Evolutionary conservation across 2,888 invertebrate species (phyloP).

Genomic region (Willowsia nigromaculata): DNA sequence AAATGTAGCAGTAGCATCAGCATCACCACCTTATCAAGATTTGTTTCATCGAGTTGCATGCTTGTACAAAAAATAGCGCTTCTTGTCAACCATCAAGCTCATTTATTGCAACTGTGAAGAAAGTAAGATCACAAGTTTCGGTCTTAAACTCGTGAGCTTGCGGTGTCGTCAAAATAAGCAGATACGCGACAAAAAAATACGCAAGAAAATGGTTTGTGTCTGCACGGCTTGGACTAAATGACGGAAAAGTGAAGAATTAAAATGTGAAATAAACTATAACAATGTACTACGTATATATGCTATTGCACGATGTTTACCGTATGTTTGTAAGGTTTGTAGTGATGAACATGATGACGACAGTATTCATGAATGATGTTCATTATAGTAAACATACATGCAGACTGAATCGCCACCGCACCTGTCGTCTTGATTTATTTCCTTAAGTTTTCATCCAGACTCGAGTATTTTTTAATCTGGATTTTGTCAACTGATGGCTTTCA

Average conservation of each 20-base stretch:
- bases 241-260: background rate
- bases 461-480: slow-evolving; percentile 72
- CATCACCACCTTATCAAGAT: slow-evolving; percentile 49
- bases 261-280: background rate
- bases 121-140: background rate
- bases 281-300: background rate
- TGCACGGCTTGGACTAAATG: background rate
- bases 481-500: slow-evolving; percentile 46
- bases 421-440: slow-evolving; percentile 68
- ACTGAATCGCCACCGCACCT: slow-evolving; percentile 37
- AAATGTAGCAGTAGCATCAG: background rate
- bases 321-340: background rate
- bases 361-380: slow-evolving; percentile 7
- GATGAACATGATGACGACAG: background rate
- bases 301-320: background rate
- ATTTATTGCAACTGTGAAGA: slow-evolving; percentile 60
- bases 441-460: slow-evolving; percentile 64
- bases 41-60: slow-evolving; percentile 58
- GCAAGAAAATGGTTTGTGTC: background rate
- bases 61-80: slow-evolving; percentile 43
- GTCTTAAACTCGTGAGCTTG: background rate
- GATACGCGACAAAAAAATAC: background rate
- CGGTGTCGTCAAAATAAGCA: background rate
- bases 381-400: background rate
- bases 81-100: slow-evolving; percentile 49